Evolutionary conservation across 2,888 invertebrate species (phyloP).

Genomic region (Drosophila neonasuta): DNA sequence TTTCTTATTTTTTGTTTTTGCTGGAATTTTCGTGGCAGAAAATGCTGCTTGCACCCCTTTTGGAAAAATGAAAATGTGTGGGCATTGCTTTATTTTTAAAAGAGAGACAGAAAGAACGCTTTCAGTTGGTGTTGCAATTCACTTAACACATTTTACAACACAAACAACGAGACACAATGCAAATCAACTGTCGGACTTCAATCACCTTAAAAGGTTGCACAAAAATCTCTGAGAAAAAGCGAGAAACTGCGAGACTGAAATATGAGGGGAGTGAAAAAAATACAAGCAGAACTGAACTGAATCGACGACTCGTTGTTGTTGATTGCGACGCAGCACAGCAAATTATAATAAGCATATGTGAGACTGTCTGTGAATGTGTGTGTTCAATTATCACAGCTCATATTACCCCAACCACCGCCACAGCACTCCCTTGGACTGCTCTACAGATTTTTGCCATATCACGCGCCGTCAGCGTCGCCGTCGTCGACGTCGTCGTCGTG

Average conservation of each 20-base stretch:
- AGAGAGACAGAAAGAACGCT: not conserved
- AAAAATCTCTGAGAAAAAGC: conserved; percentile 1
- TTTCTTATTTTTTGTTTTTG: not conserved
- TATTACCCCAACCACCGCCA: conserved; percentile 1
- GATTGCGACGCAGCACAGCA: conserved; percentile 18
- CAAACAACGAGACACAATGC: conserved; percentile 47
- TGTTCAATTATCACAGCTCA: conserved; percentile 47
- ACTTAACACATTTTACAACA: conserved; percentile 39
- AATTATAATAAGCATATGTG: conserved; percentile 18
- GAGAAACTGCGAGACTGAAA: not conserved
- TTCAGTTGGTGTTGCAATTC: conserved; percentile 25
- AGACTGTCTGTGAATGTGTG: not conserved
- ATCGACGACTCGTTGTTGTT: conserved; percentile 6
- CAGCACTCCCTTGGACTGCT: not conserved
- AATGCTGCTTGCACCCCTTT: conserved; percentile 17
- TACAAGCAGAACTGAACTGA: not conserved
- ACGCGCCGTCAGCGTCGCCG: conserved; percentile 36
- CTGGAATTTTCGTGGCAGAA: conserved; percentile 42
- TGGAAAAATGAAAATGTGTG: conserved; percentile 4
- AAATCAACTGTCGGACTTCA: conserved; percentile 66
- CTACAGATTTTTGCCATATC: conserved; percentile 19
- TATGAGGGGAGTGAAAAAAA: not conserved
- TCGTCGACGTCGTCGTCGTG: conserved; percentile 17
- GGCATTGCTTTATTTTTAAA: conserved; percentile 27
- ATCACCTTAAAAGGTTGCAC: conserved; percentile 62